These are phyloP conservation scores for Ormyrus labotus DNA, from an alignment of 2,888 invertebrate species.

Conservation along the genomic window DNA sequence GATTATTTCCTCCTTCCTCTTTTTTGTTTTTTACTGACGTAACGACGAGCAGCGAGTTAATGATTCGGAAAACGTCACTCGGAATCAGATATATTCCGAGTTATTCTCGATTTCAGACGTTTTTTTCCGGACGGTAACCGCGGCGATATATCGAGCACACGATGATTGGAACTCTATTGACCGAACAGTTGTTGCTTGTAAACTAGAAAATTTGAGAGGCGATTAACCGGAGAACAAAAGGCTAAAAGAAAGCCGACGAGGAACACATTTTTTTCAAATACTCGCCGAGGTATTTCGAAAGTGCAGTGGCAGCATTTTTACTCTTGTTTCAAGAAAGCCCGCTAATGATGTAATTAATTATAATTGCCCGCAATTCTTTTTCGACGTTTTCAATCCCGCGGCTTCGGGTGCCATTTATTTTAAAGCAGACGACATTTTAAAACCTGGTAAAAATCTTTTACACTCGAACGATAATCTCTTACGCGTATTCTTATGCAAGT, in stretches of 20 bases:
- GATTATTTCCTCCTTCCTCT: background rate
- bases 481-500: background rate
- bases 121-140: background rate
- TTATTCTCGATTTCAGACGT: background rate
- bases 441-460: background rate
- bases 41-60: conserved; percentile 19
- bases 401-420: conserved; percentile 9
- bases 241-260: background rate
- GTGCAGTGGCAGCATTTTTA: conserved; percentile 10
- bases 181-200: no score
- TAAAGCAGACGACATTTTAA: background rate
- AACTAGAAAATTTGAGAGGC: no score
- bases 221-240: no score
- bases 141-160: background rate
- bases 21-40: conserved; percentile 8
- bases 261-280: background rate
- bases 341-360: conserved; percentile 36
- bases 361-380: conserved; percentile 10
- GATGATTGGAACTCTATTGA: no score
- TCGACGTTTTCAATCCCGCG: background rate
- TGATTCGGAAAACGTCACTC: conserved; percentile 12
- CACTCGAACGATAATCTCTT: background rate
- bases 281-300: conserved; percentile 13
- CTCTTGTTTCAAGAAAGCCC: background rate
- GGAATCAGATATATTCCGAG: background rate